Base-by-base conservation (phyloP, 2,113 vertebrate species). In the Cynopterus brachyotis region DNA sequence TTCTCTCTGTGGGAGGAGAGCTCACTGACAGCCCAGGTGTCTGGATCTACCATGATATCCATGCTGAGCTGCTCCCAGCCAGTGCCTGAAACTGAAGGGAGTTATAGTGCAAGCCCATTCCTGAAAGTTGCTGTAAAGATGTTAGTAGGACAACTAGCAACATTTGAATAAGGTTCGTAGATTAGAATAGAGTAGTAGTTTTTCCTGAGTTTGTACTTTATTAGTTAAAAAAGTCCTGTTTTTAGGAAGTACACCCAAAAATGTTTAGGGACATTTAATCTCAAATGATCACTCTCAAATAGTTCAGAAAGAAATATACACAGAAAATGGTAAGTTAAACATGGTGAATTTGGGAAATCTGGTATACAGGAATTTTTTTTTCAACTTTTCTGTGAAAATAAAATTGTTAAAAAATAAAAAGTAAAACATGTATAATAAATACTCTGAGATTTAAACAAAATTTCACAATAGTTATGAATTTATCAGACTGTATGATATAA, bases 331-430 rank as follows among this genome's bases (percentile, higher is more conserved):
- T 28, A 35, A 91, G 9, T 79, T 35, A 73, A 85, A 80, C 78
- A 35, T 30, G 32, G 50, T 28, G 59, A 50, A 79, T 89, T 62
- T 80, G 42, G 57, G 50, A 45, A 66, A 57, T 69, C 32, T 45
- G 12, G 28, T 10, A 47, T 67, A 92, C 7, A 70, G 42, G 78
- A n/a, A 62, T n/a, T 91, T 37, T 72, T 66, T 30, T 69, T 42
- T 16, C 47, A 55, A 57, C 22, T 73, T 93, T 91, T 53, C 32
- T 60, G 11, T 50, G 66, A 76, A 20, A 57, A n/a, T 60, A 42
- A 30, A 88, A 55, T 73, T 84, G 22, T 95, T 89, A 96, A 69
- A 82, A 76, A 87, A 47, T 62, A 37, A 82, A 73, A 96, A 84
- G 35, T 66, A 30, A 93, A 86, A 37, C 6, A 87, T n/a, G 24